These are phyloP conservation scores for honey bee (Apis mellifera) DNA, from an alignment of 1,140 invertebrate genomes.

Conservation along the genomic window Amel_HAv3.1 CM009940.2:1045501-1046000, in stretches of 20 bases:
- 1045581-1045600: neutral
- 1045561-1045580: constrained; percentile 2
- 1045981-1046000: constrained; percentile 58
- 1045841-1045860: neutral
- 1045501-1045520: neutral
- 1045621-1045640: neutral
- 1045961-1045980: constrained; percentile 15
- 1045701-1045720: neutral
- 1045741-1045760: neutral
- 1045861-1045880: neutral
- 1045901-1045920: neutral
- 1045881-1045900: neutral
- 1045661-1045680: neutral
- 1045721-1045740: constrained; percentile 28
- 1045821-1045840: no score
- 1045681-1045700: neutral
- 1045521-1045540: constrained; percentile 7
- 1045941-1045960: neutral
- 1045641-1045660: neutral
- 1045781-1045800: neutral
- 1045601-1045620: constrained; percentile 14
- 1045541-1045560: neutral
- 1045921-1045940: constrained; percentile 13
- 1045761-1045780: neutral
- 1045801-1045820: no score